Conservation (phyloP, 2,797 vertebrate genomes). For the Chiloscyllium punctatum region DNA sequence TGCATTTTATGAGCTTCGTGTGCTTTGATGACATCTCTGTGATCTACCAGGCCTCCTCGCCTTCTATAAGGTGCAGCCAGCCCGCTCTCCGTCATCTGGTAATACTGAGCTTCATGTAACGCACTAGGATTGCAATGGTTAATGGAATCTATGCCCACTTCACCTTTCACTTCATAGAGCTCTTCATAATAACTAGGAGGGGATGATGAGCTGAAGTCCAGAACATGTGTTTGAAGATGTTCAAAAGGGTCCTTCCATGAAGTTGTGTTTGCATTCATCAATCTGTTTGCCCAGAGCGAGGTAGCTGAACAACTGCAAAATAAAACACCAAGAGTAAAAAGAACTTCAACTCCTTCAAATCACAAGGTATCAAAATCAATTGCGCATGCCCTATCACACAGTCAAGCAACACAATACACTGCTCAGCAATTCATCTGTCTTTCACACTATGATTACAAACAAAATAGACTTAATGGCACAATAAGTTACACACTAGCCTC, state of each 20-base stretch:
- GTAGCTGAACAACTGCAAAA: constrained; percentile 44
- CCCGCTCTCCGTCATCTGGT: constrained; percentile 27
- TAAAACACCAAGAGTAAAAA: constrained; percentile 34
- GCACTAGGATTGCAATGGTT: constrained; percentile 48
- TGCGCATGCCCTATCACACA: background rate
- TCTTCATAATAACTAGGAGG: constrained; percentile 45
- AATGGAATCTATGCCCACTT: constrained; percentile 46
- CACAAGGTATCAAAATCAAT: background rate
- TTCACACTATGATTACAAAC: background rate
- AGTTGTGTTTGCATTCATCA: constrained; percentile 49
- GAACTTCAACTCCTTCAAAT: background rate
- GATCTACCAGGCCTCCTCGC: constrained; percentile 71
- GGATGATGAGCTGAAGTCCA: constrained; percentile 19
- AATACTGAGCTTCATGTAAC: constrained; percentile 58
- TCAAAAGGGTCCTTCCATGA: constrained; percentile 42
- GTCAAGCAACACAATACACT: background rate
- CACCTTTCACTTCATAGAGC: constrained; percentile 44
- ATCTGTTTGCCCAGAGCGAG: constrained; percentile 48
- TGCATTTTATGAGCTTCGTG: constrained; percentile 79
- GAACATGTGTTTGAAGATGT: constrained; percentile 32
- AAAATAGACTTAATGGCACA: background rate
- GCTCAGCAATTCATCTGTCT: background rate
- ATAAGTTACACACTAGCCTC: background rate
- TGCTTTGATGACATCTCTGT: constrained; percentile 74
- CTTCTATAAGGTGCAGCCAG: constrained; percentile 52